Evolutionary conservation across 2,797 vertebrate genomes (phyloP).

Genomic region (Artibeus lituratus): DNA sequence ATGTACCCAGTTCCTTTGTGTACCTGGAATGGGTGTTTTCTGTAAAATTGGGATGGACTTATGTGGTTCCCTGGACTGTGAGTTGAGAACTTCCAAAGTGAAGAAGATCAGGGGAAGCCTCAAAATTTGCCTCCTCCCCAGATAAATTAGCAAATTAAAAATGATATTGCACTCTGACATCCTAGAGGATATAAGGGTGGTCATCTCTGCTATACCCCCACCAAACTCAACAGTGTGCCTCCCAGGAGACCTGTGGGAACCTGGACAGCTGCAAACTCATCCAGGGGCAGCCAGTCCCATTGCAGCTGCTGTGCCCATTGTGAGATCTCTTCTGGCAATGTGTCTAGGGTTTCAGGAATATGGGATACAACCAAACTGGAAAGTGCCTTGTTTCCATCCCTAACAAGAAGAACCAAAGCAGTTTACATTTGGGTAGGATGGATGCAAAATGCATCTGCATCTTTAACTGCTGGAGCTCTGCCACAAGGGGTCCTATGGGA

Average conservation of each 20-base stretch:
- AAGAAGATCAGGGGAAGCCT: background rate
- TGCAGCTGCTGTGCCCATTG: background rate
- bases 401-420: background rate
- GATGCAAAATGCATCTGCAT: too few relatives aligned
- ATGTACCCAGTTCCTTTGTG: background rate
- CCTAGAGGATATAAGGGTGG: background rate
- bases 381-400: background rate
- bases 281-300: background rate
- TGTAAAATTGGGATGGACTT: background rate
- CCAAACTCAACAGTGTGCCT: background rate
- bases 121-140: background rate
- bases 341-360: fast-evolving
- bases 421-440: fast-evolving
- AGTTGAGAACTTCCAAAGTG: too few relatives aligned
- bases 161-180: background rate
- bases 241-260: background rate
- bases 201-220: background rate
- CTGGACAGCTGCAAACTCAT: background rate
- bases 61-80: background rate
- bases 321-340: background rate
- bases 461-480: fast-evolving
- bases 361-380: too few relatives aligned
- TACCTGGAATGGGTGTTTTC: background rate
- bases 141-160: background rate
- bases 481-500: fast-evolving